Evolutionary conservation across 2,797 vertebrate genomes (phyloP), one percentile per base, ranked within the genome.

Genomic region (Valencia hispanica): DNA sequence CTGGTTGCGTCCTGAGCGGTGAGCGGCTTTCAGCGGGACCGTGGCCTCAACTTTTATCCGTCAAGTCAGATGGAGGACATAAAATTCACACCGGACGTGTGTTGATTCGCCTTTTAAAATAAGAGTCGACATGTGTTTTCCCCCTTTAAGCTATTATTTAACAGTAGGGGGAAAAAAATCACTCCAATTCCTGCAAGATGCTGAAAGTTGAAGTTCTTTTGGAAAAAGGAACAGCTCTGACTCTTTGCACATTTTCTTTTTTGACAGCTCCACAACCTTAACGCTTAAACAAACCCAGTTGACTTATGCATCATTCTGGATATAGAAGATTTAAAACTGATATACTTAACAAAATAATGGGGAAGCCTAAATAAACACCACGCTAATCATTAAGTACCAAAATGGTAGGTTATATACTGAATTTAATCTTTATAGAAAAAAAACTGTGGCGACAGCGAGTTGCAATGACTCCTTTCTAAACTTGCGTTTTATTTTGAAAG

Each of bases 1-100:
- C 79, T 87, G 86, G 70, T 72, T 83, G 80, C 68, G 50, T 77
- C 63, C 70, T 12, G 32, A 76, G 75, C 81, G 20, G 72, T 39
- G 79, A 63, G 77, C 84, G 61, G 89, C 90, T 87, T 91, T 90
- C 71, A 88, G 79, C 14, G 74, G 75, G 55, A 75, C 47, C 81
- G 66, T 78, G 76, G 76, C 80, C 77, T 73, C n/a, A 81, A 89
- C 77, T 88, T 88, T 76, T 8, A 71, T 11, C 6, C 47, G 1
- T 88, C 73, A 85, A 88, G 79, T 9, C 30, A 0, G 0, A 22
- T 0, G 3, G 11, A 30, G 5, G 20, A 22, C n/a, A 22, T 0
- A 0, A 1, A 0, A 11, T 0, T 20, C 6, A 2, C 0, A 50
- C 59, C 68, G 82, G 87, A 91, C 85, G 69, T 0, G 0, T 1